phyloP scores from a whole-genome alignment of 2,797 vertebrate species.

The Sarcoramphus papa region DNA sequence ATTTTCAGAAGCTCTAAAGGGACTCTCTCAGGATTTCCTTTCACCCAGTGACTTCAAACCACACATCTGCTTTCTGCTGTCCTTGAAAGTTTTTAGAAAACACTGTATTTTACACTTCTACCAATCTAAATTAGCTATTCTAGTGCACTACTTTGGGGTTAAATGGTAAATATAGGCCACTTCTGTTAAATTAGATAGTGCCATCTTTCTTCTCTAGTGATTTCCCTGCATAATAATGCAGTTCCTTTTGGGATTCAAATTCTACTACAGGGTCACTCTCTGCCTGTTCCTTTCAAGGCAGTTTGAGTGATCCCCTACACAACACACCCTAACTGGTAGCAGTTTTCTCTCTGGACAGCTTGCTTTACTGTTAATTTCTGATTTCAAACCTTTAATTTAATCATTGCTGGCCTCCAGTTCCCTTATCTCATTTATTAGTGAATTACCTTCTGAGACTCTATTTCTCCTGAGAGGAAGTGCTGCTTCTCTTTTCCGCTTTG shows the following conservation, averaged over 20 bases:
- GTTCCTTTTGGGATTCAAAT: neutral
- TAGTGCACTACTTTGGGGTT: neutral
- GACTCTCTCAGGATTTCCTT: neutral
- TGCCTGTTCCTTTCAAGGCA: neutral
- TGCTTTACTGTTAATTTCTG: slow-evolving; percentile 13
- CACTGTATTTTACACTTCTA: neutral
- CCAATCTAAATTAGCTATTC: neutral
- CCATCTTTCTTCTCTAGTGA: neutral
- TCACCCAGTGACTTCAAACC: neutral
- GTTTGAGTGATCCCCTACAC: neutral
- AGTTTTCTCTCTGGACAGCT: neutral
- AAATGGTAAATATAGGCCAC: slow-evolving; percentile 7
- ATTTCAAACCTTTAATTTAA: slow-evolving; percentile 30
- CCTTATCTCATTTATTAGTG: neutral
- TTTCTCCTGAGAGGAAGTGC: neutral
- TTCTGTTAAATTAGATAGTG: neutral
- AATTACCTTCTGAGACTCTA: neutral
- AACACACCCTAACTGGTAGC: neutral
- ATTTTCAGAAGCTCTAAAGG: neutral
- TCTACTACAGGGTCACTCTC: neutral
- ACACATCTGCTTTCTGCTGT: neutral
- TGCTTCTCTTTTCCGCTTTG: neutral
- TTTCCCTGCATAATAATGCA: neutral
- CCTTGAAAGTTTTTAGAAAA: slow-evolving; percentile 13
- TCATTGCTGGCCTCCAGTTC: neutral